Conservation (phyloP, 2,797 vertebrate species). For the Threskiornis aethiopicus region DNA sequence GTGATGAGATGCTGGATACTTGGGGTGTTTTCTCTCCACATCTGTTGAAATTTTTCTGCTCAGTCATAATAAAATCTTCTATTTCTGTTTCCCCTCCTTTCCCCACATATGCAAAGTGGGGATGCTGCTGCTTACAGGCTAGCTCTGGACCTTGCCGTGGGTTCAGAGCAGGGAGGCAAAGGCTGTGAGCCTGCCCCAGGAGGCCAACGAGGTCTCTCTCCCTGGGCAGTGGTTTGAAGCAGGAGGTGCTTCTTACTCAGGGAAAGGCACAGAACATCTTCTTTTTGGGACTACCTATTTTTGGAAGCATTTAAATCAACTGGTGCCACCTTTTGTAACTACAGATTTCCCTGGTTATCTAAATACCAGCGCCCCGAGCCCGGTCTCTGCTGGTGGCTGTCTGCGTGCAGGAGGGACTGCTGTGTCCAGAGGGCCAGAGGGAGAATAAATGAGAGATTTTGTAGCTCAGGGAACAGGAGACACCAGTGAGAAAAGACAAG, state of each 20-base stretch:
- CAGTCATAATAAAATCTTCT: not conserved
- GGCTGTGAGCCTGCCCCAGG: not conserved
- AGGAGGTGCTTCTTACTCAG: not conserved
- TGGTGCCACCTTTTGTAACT: not conserved
- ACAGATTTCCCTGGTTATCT: not conserved
- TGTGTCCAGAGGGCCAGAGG: not conserved
- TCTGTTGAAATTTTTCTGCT: not conserved
- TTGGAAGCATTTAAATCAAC: not conserved
- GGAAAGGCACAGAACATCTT: not conserved
- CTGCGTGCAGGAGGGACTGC: not conserved
- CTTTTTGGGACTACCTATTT: not conserved
- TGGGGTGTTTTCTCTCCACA: not conserved
- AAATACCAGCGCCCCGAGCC: accelerated
- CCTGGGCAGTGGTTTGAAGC: not conserved
- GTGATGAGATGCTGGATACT: not conserved
- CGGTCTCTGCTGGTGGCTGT: not conserved
- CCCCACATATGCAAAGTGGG: not conserved
- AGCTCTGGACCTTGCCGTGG: not conserved
- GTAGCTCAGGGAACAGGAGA: not conserved
- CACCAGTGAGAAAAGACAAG: not conserved
- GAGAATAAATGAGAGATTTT: not conserved
- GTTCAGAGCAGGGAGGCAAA: not conserved
- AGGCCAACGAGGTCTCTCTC: not conserved
- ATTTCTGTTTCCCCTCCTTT: not conserved
- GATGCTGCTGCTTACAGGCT: not conserved